These are phyloP conservation scores for Sarcophaga variegata DNA, from an alignment of 2,888 invertebrate genomes.

Conservation along the genomic window DNA sequence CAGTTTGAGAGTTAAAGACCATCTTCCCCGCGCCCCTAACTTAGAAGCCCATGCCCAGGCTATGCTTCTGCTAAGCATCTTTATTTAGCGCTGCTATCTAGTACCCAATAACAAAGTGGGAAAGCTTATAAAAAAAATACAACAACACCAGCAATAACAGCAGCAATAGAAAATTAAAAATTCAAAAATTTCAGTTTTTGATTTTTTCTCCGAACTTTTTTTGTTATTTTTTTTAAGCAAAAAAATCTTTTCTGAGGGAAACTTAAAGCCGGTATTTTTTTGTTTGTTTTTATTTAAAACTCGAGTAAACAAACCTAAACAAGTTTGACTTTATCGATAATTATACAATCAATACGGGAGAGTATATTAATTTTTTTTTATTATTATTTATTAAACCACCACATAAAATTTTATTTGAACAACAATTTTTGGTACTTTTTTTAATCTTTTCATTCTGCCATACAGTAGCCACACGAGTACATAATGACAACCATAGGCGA, in stretches of 20 bases:
- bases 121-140: neutral
- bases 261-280: conserved; percentile 5
- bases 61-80: neutral
- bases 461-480: neutral
- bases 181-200: neutral
- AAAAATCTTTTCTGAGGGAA: neutral
- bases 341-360: neutral
- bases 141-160: too few relatives aligned
- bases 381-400: too few relatives aligned
- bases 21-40: neutral
- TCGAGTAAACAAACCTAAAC: conserved; percentile 19
- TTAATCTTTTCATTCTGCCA: neutral
- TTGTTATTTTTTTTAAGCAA: neutral
- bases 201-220: conserved; percentile 4
- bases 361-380: neutral
- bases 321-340: neutral
- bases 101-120: neutral
- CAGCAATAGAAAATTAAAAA: neutral
- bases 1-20: neutral
- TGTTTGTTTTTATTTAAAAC: conserved; percentile 22
- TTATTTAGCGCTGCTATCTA: neutral
- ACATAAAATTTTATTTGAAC: conserved; percentile 1
- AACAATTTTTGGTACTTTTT: conserved; percentile 6
- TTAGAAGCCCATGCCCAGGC: neutral
- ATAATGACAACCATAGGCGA: neutral